phyloP scores from a whole-genome alignment of 2,888 invertebrate genomes.

The Lymantria dispar region DNA sequence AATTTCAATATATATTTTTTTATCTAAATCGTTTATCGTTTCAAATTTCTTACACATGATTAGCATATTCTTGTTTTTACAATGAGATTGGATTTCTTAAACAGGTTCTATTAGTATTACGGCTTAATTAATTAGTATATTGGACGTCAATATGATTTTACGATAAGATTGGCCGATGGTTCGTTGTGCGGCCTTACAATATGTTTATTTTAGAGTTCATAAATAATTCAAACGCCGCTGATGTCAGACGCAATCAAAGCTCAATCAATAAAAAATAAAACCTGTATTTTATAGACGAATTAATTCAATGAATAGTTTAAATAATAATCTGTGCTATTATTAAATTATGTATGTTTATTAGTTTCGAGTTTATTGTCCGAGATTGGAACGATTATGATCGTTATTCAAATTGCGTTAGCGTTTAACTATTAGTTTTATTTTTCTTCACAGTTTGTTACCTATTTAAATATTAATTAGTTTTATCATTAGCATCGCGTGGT shows the following conservation, averaged over 20 bases:
- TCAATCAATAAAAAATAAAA: conserved; percentile 22
- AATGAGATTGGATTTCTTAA: background rate
- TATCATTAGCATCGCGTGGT: too few relatives aligned
- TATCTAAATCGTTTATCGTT: too few relatives aligned
- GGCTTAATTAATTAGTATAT: conserved; percentile 6
- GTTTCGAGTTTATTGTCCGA: conserved; percentile 1
- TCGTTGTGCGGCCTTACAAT: background rate
- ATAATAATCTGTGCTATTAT: conserved; percentile 8
- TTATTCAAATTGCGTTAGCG: conserved; percentile 1
- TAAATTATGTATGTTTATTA: conserved; percentile 7
- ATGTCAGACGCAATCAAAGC: conserved; percentile 16
- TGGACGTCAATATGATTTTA: background rate
- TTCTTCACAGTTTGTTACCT: background rate
- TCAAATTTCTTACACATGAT: background rate
- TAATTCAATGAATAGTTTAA: conserved; percentile 11
- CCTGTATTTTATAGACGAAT: conserved; percentile 16
- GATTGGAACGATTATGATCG: background rate
- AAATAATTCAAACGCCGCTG: conserved; percentile 32
- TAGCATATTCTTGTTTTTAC: background rate
- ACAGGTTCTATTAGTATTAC: conserved; percentile 1
- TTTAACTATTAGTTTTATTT: background rate
- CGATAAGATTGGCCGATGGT: background rate
- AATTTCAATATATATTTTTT: too few relatives aligned
- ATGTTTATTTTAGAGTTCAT: conserved; percentile 9
- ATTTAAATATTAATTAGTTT: background rate